Evolutionary conservation across 2,113 vertebrate species (phyloP).

Genomic region (Rhinolophus sinicus): DNA sequence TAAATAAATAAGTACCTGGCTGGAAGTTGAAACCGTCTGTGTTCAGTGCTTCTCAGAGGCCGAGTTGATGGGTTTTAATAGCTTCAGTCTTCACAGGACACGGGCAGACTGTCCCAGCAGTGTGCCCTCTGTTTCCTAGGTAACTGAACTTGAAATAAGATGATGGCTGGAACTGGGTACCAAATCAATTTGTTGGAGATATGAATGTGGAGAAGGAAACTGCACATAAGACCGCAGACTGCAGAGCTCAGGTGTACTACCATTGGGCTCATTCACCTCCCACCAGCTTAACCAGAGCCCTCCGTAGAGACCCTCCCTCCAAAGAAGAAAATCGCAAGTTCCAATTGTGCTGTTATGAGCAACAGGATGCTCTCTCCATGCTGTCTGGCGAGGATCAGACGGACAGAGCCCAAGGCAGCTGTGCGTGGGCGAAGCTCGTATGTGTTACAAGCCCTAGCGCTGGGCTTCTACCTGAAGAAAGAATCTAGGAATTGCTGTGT

Average conservation of each 20-base stretch:
- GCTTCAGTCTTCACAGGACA: constrained; percentile 77
- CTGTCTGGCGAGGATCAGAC: constrained; percentile 37
- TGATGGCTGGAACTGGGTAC: constrained; percentile 80
- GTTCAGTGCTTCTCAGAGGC: constrained; percentile 74
- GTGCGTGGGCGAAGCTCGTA: not conserved
- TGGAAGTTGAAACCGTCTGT: constrained; percentile 57
- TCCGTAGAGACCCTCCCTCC: not conserved
- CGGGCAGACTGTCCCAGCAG: constrained; percentile 84
- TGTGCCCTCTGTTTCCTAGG: constrained; percentile 85
- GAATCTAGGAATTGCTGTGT: not conserved
- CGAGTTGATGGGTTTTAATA: constrained; percentile 82
- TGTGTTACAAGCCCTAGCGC: not conserved
- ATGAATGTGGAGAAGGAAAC: constrained; percentile 24
- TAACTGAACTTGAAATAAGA: constrained; percentile 86
- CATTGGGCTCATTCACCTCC: not conserved
- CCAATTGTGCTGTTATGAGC: constrained; percentile 65
- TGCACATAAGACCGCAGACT: constrained; percentile 22
- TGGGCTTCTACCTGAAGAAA: not conserved
- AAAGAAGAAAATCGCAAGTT: constrained; percentile 1
- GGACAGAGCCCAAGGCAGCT: not conserved
- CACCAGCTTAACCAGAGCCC: not conserved
- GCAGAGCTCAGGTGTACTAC: not conserved
- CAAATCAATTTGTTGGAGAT: constrained; percentile 82
- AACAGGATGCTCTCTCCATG: constrained; percentile 62
- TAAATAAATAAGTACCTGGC: constrained; percentile 75